phyloP scores from a whole-genome alignment of 2,888 invertebrate species.

The Hydraecia micacea region DNA sequence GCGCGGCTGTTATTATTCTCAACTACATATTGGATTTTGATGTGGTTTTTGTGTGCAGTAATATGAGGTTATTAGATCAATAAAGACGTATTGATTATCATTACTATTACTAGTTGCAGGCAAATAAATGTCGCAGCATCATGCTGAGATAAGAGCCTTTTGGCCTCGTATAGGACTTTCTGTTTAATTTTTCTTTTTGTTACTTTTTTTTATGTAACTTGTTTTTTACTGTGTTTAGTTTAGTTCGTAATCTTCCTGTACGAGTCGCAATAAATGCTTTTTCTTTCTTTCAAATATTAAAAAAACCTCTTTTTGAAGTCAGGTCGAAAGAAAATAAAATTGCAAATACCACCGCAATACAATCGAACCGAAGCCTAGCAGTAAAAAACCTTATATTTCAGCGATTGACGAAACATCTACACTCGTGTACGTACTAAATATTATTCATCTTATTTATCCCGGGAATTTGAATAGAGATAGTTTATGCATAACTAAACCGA shows the following conservation, averaged over 20 bases:
- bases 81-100: too few species aligned
- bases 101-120: background rate
- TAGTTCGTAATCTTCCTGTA: too few species aligned
- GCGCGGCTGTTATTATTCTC: too few species aligned
- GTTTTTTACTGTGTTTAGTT: too few species aligned
- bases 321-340: background rate
- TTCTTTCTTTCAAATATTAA: too few species aligned
- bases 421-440: slow-evolving; percentile 30
- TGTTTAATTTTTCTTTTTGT: too few species aligned
- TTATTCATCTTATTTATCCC: slow-evolving; percentile 34
- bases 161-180: too few species aligned
- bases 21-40: too few species aligned
- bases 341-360: background rate
- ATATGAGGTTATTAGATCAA: background rate
- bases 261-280: too few species aligned
- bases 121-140: too few species aligned
- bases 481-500: slow-evolving; percentile 14
- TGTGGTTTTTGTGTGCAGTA: background rate
- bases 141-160: too few species aligned
- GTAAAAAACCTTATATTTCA: slow-evolving; percentile 37
- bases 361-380: background rate
- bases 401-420: slow-evolving; percentile 39
- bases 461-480: slow-evolving; percentile 36
- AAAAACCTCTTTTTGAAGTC: background rate
- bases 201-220: too few species aligned